phyloP scores from a whole-genome alignment of 2,797 vertebrate genomes.

The Poliocrania exsul region DNA sequence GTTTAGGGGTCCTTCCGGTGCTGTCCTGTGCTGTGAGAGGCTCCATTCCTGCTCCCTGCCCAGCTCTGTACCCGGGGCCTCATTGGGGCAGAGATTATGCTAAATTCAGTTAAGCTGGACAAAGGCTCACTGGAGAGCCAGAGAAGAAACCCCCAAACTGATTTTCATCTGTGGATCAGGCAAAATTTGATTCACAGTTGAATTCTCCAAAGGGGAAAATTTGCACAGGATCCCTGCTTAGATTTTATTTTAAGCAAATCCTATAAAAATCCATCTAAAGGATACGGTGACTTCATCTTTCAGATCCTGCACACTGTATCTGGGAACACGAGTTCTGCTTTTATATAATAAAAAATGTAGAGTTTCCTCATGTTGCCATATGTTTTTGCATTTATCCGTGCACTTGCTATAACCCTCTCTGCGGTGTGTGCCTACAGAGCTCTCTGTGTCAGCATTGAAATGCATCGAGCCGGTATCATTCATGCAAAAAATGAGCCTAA shows the following conservation, averaged over 20 bases:
- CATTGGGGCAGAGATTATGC: neutral
- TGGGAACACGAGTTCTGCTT: constrained; percentile 52
- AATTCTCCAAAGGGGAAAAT: constrained; percentile 25
- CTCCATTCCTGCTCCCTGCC: fast-evolving
- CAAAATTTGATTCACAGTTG: neutral
- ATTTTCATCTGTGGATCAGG: constrained; percentile 33
- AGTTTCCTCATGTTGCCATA: constrained; percentile 68
- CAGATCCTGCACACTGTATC: constrained; percentile 3
- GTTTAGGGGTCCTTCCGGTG: fast-evolving
- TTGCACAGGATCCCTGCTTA: constrained; percentile 37
- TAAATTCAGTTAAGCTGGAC: neutral
- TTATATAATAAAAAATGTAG: constrained; percentile 63
- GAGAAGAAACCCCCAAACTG: neutral
- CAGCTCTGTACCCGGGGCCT: neutral
- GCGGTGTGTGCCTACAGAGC: constrained; percentile 59
- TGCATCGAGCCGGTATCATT: constrained; percentile 33
- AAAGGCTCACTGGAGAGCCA: neutral
- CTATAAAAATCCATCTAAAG: constrained; percentile 43
- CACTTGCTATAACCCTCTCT: constrained; percentile 61
- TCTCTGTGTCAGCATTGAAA: constrained; percentile 39
- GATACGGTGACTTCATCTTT: constrained; percentile 43
- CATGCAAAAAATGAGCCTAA: constrained; percentile 67
- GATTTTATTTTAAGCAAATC: constrained; percentile 60
- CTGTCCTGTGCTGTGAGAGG: fast-evolving
- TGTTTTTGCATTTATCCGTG: constrained; percentile 63